A percentile compares a stretch with the other conserved stretches of the same genome.
Conservation (phyloP, 2,113 vertebrate species). For the Chloropsis hardwickii region DNA sequence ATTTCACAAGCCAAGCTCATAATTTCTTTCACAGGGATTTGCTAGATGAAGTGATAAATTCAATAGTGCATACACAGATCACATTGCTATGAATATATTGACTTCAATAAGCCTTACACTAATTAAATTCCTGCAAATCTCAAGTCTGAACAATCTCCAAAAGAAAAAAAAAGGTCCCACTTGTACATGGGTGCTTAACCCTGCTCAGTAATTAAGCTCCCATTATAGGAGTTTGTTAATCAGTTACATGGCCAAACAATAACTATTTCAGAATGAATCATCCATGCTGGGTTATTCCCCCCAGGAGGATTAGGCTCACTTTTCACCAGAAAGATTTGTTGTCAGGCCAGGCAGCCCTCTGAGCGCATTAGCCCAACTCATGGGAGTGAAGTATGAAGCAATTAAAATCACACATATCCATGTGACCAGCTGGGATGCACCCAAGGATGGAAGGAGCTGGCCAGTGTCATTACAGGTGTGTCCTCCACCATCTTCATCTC, state of each 20-base stretch:
- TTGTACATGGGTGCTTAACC: neutral
- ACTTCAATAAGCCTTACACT: constrained; percentile 23
- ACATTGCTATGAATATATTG: neutral
- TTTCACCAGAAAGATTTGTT: neutral
- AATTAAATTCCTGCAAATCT: constrained; percentile 6
- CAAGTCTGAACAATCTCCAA: neutral
- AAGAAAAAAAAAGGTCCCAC: neutral
- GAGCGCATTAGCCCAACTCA: rapidly evolving
- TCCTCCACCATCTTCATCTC: neutral
- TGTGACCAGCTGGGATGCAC: neutral
- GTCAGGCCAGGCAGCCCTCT: neutral
- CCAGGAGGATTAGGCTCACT: neutral
- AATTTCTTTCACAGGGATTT: constrained; percentile 47
- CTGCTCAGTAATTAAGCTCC: neutral
- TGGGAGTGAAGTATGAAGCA: neutral
- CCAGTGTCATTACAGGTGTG: neutral
- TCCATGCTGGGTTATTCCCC: neutral
- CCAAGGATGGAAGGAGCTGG: neutral
- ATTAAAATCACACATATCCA: neutral
- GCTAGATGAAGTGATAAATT: constrained; percentile 26
- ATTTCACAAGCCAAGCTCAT: constrained; percentile 22
- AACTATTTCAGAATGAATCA: neutral
- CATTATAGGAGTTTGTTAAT: neutral
- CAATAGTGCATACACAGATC: neutral
- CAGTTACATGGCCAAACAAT: neutral